These are phyloP conservation scores for Metopolophium dirhodum DNA, from an alignment of 1,140 invertebrate species.

Conservation along the genomic window DNA sequence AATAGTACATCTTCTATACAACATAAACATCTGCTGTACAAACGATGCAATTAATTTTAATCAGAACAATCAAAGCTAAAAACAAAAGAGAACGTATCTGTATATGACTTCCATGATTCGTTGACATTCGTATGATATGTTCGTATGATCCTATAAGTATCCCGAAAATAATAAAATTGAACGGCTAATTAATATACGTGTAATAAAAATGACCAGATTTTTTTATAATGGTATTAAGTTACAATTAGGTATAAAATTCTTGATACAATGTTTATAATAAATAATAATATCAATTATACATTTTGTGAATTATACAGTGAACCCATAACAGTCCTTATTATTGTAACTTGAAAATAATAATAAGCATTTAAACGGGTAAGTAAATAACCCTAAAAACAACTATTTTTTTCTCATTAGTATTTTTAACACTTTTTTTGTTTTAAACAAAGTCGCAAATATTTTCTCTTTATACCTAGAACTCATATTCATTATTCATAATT, in stretches of 20 bases:
- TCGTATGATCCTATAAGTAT: background rate
- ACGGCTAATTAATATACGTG: background rate
- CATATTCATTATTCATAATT: conserved; percentile 13
- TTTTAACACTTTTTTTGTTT: background rate
- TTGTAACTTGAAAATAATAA: background rate
- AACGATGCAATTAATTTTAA: background rate
- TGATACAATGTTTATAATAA: background rate
- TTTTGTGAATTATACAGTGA: background rate
- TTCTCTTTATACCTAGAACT: background rate
- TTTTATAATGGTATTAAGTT: background rate
- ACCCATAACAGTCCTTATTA: background rate
- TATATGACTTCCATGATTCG: background rate
- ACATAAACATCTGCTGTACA: background rate
- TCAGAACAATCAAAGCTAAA: background rate
- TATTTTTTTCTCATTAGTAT: background rate
- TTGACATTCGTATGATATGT: no score
- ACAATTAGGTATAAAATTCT: background rate
- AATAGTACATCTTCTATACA: background rate
- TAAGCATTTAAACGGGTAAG: background rate
- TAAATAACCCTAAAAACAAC: background rate
- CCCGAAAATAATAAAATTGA: background rate
- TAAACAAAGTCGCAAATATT: background rate
- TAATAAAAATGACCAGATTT: background rate
- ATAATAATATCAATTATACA: background rate
- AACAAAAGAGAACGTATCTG: background rate